Evolutionary conservation across 2,797 vertebrate genomes (phyloP), one percentile per base, ranked within the genome.

Genomic region (Coreius guichenoti): DNA sequence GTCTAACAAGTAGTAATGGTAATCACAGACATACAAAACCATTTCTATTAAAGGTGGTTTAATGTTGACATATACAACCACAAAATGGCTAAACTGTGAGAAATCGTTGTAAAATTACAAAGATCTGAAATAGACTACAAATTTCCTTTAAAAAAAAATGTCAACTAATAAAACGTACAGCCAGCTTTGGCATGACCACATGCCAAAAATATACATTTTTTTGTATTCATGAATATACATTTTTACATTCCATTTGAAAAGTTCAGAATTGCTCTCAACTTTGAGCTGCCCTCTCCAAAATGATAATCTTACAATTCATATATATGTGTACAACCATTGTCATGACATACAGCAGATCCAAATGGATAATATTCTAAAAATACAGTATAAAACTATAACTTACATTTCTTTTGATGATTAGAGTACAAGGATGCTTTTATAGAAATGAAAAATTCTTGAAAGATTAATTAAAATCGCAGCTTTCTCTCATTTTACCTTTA

Each of bases 341-440:
- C 90, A 89, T 87, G 90, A 68, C 89, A 92, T 95, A 95, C 94
- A 95, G 94, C 92, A 94, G 94, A 92, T 87, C 88, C 39, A 89
- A 90, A 89, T 90, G 91, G 87, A 45, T 75, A 90, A 88, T 90
- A 80, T 91, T 90, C 89, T 87, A 89, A 89, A 92, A 90, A 90
- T 89, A 90, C 1, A 81, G 87, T 91, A 91, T 74, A 91, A 91
- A 73, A 92, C 85, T 84, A 90, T 82, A 91, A 92, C 84, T 90
- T 89, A 90, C 86, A 78, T 74, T 90, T 88, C 61, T 82, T 87
- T 82, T 72, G 49, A 81, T 85, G 68, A 80, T 79, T 76, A 21
- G 80, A 80, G 75, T 90, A 89, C 80, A 89, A 80, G 56, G 72
- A 56, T 82, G 67, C 45, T 80, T 84, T 80, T 84, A 78, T 61